These are phyloP conservation scores for Crematogaster levior DNA, from an alignment of 2,888 invertebrate genomes.

Conservation along the genomic window DNA sequence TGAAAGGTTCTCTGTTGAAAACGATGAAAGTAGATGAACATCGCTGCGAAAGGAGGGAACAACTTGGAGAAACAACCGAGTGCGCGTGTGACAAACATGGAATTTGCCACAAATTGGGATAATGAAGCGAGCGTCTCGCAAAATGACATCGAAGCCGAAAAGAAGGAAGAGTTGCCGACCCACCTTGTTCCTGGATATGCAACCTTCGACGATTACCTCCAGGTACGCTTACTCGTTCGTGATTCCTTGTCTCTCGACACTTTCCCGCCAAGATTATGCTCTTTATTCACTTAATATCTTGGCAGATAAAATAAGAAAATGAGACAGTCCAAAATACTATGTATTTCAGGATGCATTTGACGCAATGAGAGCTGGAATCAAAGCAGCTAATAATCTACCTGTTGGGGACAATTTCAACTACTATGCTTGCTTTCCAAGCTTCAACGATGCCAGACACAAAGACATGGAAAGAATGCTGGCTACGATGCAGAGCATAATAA, in stretches of 20 bases:
- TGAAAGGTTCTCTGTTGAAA: no score
- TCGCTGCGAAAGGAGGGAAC: neutral
- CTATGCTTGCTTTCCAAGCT: slow-evolving; percentile 92
- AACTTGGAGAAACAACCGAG: neutral
- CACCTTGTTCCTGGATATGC: slow-evolving; percentile 80
- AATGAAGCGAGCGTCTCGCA: neutral
- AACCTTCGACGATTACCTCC: slow-evolving; percentile 83
- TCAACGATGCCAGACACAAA: slow-evolving; percentile 89
- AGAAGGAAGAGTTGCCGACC: neutral
- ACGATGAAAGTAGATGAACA: no score
- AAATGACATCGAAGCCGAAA: slow-evolving; percentile 13
- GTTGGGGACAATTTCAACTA: slow-evolving; percentile 90
- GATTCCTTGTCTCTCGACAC: neutral
- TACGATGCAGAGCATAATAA: slow-evolving; percentile 87
- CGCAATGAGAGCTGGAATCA: slow-evolving; percentile 90
- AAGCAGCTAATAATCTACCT: slow-evolving; percentile 91
- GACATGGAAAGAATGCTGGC: slow-evolving; percentile 89
- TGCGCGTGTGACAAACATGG: slow-evolving; percentile 39
- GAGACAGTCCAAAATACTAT: no score
- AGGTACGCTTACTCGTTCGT: slow-evolving; percentile 76
- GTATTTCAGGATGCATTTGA: slow-evolving; percentile 89
- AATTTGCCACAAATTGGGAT: slow-evolving; percentile 50
- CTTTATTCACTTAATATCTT: neutral
- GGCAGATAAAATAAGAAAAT: neutral
- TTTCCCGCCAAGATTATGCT: neutral